A percentile compares a stretch with the other conserved stretches of the same genome.
Evolutionary conservation across 1,140 invertebrate genomes (phyloP).

Genomic region (Papilio helenus): DNA sequence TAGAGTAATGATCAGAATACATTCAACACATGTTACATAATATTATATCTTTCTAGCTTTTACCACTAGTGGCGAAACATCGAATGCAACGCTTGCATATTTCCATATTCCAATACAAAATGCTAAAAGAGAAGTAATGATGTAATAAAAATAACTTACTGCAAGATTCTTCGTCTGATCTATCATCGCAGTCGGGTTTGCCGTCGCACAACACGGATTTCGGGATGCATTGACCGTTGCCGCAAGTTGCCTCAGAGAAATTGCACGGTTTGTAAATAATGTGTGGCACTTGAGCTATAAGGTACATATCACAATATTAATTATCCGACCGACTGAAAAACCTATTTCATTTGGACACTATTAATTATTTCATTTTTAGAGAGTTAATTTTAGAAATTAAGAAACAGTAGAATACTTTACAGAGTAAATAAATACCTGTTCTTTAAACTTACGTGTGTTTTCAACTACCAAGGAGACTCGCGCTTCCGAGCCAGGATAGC

Average conservation of each 20-base stretch:
- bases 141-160: constrained; percentile 83
- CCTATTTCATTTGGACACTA: too few species aligned
- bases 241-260: constrained; percentile 93
- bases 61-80: too few species aligned
- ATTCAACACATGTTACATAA: not conserved
- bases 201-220: constrained; percentile 93
- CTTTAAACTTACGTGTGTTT: constrained; percentile 54
- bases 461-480: constrained; percentile 62
- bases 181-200: constrained; percentile 91
- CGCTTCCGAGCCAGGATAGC: constrained; percentile 75
- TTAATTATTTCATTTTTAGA: not conserved
- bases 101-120: not conserved
- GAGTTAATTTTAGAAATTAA: not conserved
- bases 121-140: not conserved
- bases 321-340: not conserved
- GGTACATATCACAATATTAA: not conserved
- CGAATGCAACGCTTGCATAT: not conserved
- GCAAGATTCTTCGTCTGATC: constrained; percentile 95
- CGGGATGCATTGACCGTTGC: constrained; percentile 95
- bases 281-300: constrained; percentile 44
- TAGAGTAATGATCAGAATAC: not conserved
- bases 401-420: not conserved
- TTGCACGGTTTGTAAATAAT: constrained; percentile 85
- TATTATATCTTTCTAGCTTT: not conserved
- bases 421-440: not conserved